These are phyloP conservation scores for Cyclina sinensis DNA, from an alignment of 1,140 invertebrate genomes.

Conservation along the genomic window DNA sequence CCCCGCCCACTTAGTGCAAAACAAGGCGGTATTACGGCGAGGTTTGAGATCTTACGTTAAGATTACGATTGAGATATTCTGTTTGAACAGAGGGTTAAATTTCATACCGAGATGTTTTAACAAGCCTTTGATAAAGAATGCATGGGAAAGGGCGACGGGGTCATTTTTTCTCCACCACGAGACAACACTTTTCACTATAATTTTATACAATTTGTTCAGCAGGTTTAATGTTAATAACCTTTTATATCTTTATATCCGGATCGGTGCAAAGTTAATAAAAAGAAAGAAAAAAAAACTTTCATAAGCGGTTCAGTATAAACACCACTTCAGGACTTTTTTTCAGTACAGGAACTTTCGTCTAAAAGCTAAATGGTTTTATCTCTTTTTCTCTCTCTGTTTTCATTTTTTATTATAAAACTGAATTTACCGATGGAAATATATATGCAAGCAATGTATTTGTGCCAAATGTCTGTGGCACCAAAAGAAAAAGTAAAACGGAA, in stretches of 20 bases:
- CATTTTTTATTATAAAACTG: too few species aligned
- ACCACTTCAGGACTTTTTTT: neutral
- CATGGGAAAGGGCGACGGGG: conserved; percentile 8
- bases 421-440: too few species aligned
- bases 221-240: neutral
- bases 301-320: neutral
- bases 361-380: too few species aligned
- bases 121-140: conserved; percentile 27
- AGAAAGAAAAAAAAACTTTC: too few species aligned
- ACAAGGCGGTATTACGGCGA: conserved; percentile 50
- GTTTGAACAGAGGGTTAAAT: neutral
- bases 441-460: too few species aligned
- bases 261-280: neutral
- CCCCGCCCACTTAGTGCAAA: conserved; percentile 56
- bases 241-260: neutral
- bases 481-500: too few species aligned
- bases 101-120: neutral
- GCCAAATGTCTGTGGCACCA: too few species aligned
- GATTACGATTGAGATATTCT: neutral
- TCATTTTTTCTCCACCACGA: neutral
- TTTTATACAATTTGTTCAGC: conserved; percentile 46
- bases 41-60: neutral
- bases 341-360: too few species aligned
- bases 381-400: too few species aligned
- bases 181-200: conserved; percentile 5